Percentiles rank a stretch among this genome's conserved stretches.
Evolutionary conservation across 2,113 vertebrate species (phyloP).

Genomic region (Oenanthe melanoleuca): DNA sequence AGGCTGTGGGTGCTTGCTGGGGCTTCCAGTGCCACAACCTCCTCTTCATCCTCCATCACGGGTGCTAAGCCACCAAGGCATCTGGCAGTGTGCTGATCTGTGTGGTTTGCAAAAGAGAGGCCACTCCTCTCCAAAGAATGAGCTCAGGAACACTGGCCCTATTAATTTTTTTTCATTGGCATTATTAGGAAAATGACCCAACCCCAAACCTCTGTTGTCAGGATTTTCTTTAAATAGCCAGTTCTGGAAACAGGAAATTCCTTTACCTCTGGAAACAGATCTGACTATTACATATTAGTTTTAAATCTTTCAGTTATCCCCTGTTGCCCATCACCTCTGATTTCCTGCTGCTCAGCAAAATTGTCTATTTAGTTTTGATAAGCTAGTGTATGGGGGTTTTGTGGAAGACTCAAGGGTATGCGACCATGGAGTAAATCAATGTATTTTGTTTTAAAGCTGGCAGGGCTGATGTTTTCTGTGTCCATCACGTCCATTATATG

Average conservation of each 20-base stretch:
- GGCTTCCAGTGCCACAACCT: not conserved
- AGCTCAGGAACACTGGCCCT: not conserved
- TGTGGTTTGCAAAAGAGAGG: not conserved
- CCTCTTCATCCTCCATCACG: not conserved
- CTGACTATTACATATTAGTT: not conserved
- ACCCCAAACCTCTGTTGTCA: not conserved
- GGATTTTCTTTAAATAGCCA: conserved; percentile 58
- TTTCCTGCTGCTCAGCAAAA: not conserved
- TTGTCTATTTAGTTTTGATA: not conserved
- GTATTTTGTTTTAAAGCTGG: not conserved
- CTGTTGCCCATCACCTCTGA: not conserved
- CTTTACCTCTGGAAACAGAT: conserved; percentile 30
- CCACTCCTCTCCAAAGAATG: conserved; percentile 32
- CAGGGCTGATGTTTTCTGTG: not conserved
- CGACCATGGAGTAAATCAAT: not conserved
- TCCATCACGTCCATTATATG: not conserved
- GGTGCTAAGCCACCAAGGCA: not conserved
- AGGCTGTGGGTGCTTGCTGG: not conserved
- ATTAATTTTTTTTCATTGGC: conserved; percentile 47
- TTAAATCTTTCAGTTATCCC: conserved; percentile 11
- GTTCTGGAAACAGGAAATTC: conserved; percentile 60
- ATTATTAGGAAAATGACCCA: not conserved
- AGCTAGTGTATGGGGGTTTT: not conserved
- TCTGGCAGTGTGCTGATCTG: not conserved
- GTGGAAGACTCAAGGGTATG: not conserved